phyloP scores from a whole-genome alignment of 2,888 invertebrate genomes.

The Torymus aiolomorphi region DNA sequence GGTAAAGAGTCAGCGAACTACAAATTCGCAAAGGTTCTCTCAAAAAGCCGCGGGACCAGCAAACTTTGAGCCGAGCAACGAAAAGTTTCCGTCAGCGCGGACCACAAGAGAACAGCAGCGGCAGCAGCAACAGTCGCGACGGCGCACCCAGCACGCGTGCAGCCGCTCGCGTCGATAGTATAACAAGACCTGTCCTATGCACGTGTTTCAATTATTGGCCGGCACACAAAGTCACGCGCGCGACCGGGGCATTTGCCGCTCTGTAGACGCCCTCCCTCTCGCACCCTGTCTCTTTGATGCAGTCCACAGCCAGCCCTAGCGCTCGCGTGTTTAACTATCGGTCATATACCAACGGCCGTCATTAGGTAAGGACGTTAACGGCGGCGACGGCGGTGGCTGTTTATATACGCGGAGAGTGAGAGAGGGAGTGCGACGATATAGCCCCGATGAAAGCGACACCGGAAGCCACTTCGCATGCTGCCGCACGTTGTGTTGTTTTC shows the following conservation, averaged over 20 bases:
- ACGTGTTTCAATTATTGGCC: constrained; percentile 50
- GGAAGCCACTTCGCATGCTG: constrained; percentile 2
- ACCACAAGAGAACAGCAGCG: too few species aligned
- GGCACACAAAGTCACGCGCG: constrained; percentile 2
- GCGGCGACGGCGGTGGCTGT: not conserved
- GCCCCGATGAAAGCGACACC: not conserved
- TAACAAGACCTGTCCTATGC: constrained; percentile 28
- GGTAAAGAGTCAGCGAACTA: too few species aligned
- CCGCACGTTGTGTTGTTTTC: not conserved
- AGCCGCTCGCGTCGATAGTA: not conserved
- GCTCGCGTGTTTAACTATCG: not conserved
- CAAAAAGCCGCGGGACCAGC: too few species aligned
- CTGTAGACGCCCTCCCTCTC: not conserved
- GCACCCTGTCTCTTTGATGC: constrained; percentile 19
- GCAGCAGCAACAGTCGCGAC: too few species aligned
- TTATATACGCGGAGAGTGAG: not conserved
- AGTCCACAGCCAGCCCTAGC: not conserved
- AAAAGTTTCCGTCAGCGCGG: too few species aligned
- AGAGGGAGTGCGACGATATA: not conserved
- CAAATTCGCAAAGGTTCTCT: too few species aligned
- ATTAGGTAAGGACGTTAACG: constrained; percentile 29
- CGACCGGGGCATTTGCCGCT: not conserved
- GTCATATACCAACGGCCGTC: not conserved
- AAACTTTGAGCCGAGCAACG: too few species aligned
- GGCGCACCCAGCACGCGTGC: too few species aligned